Base-by-base conservation (phyloP, 2,797 vertebrate species). In the Lutjanus campechanus region DNA sequence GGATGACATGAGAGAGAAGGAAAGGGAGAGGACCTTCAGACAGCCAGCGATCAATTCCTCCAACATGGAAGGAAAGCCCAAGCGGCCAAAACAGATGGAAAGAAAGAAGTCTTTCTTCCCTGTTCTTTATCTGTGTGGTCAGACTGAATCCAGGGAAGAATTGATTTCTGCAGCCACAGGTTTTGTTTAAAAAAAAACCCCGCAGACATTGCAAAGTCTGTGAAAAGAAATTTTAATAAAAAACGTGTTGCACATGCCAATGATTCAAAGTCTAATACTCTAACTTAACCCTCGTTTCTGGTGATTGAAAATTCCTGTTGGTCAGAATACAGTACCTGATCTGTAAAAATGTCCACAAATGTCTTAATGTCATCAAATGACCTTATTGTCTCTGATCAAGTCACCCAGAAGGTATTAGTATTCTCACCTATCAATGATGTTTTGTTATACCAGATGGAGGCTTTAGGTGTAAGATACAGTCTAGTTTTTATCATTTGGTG, bases 11-110 rank as follows among this genome's bases (percentile, higher is more conserved):
- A 84, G 70, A 81, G 62, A 74, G 70, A 73, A 49, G 85, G 69
- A 71, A 76, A 77, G 63, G 53, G 43, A 67, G 77, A 85, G 84
- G 89, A 95, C 94, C 90, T 95, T 95, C 91, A 95, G 93, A 91
- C 95, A 60, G 77, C 19, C 51, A 53, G 55, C 43, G 61, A 95
- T 95, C 93, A 90, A 94, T 93, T 88, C 89, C 82, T 94, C 93
- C 93, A 95, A 89, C 90, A 85, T 79, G 92, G 92, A 92, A 91
- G 69, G 51, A 81, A 59, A 85, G 62, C 82, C 82, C 75, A 22
- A 75, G 68, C 19, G 83, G 60, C 83, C 81, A 72, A 69, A 84
- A 76, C 43, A 77, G 74, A 68, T 41, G 11, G 17, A 41, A 71
- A 63, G 65, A 73, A 74, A 20, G 8, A 41, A 69, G 51, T 75